phyloP scores from a whole-genome alignment of 1,140 invertebrate species.

The Drosophila trapezifrons region DNA sequence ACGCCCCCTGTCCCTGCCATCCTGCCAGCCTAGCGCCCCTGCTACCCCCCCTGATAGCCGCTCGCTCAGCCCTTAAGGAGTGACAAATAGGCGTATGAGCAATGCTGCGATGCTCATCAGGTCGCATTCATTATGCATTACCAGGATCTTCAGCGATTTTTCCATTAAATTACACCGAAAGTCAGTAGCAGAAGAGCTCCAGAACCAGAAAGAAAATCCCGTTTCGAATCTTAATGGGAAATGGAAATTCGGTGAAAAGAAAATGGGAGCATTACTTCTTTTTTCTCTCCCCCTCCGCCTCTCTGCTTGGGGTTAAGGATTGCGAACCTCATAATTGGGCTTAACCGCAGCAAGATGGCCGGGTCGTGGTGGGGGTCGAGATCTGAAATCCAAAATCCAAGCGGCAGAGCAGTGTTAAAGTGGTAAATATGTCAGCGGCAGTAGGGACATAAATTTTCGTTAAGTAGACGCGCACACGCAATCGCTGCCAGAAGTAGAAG shows the following conservation, averaged over 20 bases:
- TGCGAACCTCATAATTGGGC: conserved; percentile 43
- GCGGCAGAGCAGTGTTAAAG: conserved; percentile 62
- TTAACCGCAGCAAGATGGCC: conserved; percentile 9
- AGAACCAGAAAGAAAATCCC: no score
- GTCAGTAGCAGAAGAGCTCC: conserved; percentile 33
- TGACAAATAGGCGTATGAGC: conserved; percentile 75
- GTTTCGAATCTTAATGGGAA: conserved; percentile 33
- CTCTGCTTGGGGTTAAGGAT: conserved; percentile 9
- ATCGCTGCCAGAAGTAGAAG: conserved; percentile 35
- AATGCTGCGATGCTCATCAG: conserved; percentile 51
- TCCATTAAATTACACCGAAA: conserved; percentile 79
- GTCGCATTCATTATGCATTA: conserved; percentile 77
- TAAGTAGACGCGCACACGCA: conserved; percentile 81
- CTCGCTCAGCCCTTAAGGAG: neutral
- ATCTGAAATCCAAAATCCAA: conserved; percentile 8
- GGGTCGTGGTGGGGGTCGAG: neutral
- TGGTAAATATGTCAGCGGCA: conserved; percentile 82
- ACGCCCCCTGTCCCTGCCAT: conserved; percentile 1
- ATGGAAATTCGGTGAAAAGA: conserved; percentile 41
- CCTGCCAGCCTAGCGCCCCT: neutral
- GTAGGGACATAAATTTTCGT: conserved; percentile 76
- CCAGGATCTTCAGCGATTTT: conserved; percentile 64
- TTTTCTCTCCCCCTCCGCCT: neutral
- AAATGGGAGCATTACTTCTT: conserved; percentile 18
- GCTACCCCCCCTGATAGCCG: neutral